Conservation (phyloP, 2,888 invertebrate species). For the Sphaeridia pumilis region DNA sequence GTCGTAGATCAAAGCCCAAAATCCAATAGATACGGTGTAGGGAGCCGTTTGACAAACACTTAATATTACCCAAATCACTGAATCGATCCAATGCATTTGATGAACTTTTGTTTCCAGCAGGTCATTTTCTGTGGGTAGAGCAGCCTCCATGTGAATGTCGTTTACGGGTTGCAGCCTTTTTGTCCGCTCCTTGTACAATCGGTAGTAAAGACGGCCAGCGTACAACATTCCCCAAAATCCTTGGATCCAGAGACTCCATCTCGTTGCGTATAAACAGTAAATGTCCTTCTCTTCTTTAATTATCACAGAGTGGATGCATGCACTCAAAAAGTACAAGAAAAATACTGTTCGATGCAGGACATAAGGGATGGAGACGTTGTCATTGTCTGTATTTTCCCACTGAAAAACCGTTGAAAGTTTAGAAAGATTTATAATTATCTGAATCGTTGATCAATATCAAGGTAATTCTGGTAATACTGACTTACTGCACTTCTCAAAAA, state of each 20-base stretch:
- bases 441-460: constrained; percentile 1
- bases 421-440: neutral
- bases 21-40: constrained; percentile 10
- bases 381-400: constrained; percentile 12
- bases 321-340: constrained; percentile 5
- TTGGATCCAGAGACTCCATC: constrained; percentile 11
- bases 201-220: neutral
- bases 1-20: constrained; percentile 12
- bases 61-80: constrained; percentile 10
- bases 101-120: neutral
- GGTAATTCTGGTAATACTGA: no score
- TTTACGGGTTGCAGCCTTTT: neutral
- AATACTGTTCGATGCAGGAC: constrained; percentile 5
- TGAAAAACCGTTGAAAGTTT: no score
- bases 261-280: constrained; percentile 1
- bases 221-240: neutral
- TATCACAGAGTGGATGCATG: no score
- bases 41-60: constrained; percentile 6
- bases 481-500: constrained; percentile 14
- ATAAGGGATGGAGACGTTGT: constrained; percentile 4
- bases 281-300: neutral
- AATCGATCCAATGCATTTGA: constrained; percentile 2
- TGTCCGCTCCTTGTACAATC: neutral
- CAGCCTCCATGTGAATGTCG: neutral
- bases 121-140: neutral